Percentiles rank a stretch among this genome's conserved stretches.
Evolutionary conservation across 2,113 vertebrate genomes (phyloP).

Genomic region (Brachyistius frenatus): DNA sequence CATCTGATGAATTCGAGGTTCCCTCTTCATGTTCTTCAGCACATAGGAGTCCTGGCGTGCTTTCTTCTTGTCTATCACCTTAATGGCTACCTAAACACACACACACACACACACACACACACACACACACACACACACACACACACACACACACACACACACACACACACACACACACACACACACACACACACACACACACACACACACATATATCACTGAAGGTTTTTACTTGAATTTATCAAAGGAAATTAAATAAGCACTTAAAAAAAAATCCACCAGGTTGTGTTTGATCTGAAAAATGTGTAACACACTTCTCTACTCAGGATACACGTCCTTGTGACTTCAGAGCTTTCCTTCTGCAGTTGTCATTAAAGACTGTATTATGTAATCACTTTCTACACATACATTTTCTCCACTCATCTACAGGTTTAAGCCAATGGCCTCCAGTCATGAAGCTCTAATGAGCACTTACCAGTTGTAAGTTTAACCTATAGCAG

Average conservation of each 20-base stretch:
- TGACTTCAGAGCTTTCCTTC: neutral
- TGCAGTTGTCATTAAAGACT: neutral
- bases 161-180: neutral
- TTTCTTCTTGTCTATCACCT: constrained; percentile 92
- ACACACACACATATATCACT: no score
- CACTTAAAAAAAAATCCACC: no score
- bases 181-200: constrained; percentile 6
- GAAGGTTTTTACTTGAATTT: no score
- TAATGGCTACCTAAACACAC: constrained; percentile 85
- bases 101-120: neutral
- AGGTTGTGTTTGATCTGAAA: no score
- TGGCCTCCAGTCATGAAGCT: neutral
- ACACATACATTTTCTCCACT: neutral
- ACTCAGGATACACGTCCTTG: neutral
- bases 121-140: constrained; percentile 6
- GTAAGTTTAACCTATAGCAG: neutral
- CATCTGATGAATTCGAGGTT: constrained; percentile 89
- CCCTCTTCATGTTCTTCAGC: constrained; percentile 88
- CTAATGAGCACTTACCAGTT: no score
- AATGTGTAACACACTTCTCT: no score
- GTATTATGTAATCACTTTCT: no score
- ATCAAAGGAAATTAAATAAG: no score
- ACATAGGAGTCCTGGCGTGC: constrained; percentile 87
- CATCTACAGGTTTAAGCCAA: neutral
- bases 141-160: neutral